phyloP scores from a whole-genome alignment of 2,888 invertebrate genomes.

The Apotomis turbidana region DNA sequence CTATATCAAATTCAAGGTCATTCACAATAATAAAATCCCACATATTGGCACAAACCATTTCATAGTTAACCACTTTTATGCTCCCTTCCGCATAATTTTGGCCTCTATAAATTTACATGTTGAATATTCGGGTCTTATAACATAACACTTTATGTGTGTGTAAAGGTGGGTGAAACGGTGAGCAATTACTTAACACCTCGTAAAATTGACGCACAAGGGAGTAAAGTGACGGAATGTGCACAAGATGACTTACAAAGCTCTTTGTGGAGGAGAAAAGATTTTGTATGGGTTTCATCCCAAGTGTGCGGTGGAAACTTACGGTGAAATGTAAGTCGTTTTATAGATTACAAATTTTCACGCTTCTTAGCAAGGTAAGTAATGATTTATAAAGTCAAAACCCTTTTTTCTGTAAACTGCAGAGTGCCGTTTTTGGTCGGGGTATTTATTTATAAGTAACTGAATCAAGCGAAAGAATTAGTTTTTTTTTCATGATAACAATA shows the following conservation, averaged over 20 bases:
- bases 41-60: neutral
- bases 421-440: too few relatives aligned
- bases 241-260: neutral
- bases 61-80: neutral
- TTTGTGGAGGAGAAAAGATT: neutral
- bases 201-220: constrained; percentile 1
- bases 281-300: neutral
- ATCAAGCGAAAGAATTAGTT: too few relatives aligned
- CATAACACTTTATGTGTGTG: neutral
- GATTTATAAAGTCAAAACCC: too few relatives aligned
- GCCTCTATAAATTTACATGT: neutral
- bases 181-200: constrained; percentile 11
- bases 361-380: too few relatives aligned
- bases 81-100: constrained; percentile 1
- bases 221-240: neutral
- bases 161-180: constrained; percentile 2
- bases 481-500: too few relatives aligned
- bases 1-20: too few relatives aligned
- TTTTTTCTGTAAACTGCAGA: too few relatives aligned
- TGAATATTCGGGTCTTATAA: constrained; percentile 7
- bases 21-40: too few relatives aligned
- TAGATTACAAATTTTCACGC: too few relatives aligned
- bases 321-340: too few relatives aligned
- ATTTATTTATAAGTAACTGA: too few relatives aligned
- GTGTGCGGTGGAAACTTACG: too few relatives aligned